phyloP scores from a whole-genome alignment of 2,888 invertebrate genomes.

The Andrena flavipes region DNA sequence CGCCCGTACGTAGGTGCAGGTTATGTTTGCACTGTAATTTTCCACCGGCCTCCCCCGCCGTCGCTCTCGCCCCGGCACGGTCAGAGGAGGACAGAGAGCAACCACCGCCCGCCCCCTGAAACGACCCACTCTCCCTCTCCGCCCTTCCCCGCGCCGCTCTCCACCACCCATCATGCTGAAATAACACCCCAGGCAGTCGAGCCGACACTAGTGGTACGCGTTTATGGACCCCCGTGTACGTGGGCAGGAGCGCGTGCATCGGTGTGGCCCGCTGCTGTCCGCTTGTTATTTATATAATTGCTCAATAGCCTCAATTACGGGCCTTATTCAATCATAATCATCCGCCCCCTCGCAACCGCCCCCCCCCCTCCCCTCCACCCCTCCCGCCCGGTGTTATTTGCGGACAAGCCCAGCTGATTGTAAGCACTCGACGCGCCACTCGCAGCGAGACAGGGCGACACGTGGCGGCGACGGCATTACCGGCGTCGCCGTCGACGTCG shows the following conservation, averaged over 20 bases:
- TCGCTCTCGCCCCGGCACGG: constrained; percentile 15
- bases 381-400: constrained; percentile 79
- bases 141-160: constrained; percentile 50
- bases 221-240: constrained; percentile 47
- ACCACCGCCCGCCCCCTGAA: constrained; percentile 3
- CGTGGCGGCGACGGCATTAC: constrained; percentile 58
- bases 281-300: constrained; percentile 84
- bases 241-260: constrained; percentile 16
- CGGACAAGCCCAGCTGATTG: constrained; percentile 84
- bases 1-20: constrained; percentile 63
- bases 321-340: constrained; percentile 84
- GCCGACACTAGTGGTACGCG: constrained; percentile 64
- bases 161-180: constrained; percentile 75
- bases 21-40: constrained; percentile 83
- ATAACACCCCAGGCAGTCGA: constrained; percentile 79
- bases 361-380: no score
- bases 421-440: constrained; percentile 77
- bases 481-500: constrained; percentile 30
- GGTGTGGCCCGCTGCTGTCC: constrained; percentile 35
- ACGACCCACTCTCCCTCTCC: constrained; percentile 2
- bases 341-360: constrained; percentile 54
- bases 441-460: constrained; percentile 53
- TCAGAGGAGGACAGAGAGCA: neutral
- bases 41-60: constrained; percentile 70
- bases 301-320: constrained; percentile 84